Conservation (phyloP, 2,888 invertebrate genomes). For the Oscheius sp. region DNA sequence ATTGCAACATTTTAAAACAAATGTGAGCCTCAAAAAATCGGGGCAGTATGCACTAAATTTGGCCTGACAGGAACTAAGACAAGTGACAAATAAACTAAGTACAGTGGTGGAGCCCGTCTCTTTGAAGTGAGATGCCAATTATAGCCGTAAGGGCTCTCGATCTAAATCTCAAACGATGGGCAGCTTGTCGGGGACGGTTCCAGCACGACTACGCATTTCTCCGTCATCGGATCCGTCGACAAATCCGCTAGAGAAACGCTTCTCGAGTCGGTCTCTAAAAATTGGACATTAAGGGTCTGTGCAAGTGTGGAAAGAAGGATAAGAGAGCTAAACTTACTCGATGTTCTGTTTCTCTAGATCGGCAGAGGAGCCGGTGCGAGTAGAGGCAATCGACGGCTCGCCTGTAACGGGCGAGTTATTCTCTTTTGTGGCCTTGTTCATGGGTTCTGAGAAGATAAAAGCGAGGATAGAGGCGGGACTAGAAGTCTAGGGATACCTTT, state of each 20-base stretch:
- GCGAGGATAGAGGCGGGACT: background rate
- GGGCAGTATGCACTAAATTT: no score
- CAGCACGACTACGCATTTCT: constrained; percentile 9
- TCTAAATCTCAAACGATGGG: background rate
- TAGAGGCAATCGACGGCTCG: constrained; percentile 1
- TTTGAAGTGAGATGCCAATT: constrained; percentile 13
- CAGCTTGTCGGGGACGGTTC: constrained; percentile 16
- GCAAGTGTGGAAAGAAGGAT: background rate
- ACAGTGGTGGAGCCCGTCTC: no score
- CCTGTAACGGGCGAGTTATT: constrained; percentile 28
- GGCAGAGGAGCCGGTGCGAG: background rate
- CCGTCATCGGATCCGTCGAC: background rate
- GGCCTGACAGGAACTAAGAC: no score
- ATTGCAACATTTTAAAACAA: no score
- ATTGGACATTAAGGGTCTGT: background rate
- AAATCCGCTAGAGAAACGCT: constrained; percentile 3
- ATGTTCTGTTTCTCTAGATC: background rate
- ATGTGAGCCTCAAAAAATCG: no score
- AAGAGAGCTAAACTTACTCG: constrained; percentile 4
- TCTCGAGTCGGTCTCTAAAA: constrained; percentile 12
- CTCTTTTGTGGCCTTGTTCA: constrained; percentile 8
- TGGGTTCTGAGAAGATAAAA: constrained; percentile 8
- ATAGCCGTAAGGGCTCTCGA: background rate
- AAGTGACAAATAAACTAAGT: no score
- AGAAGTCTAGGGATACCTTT: constrained; percentile 12